Base-by-base conservation (phyloP, 2,797 vertebrate species). In the Parotocinclus haroldoi region DNA sequence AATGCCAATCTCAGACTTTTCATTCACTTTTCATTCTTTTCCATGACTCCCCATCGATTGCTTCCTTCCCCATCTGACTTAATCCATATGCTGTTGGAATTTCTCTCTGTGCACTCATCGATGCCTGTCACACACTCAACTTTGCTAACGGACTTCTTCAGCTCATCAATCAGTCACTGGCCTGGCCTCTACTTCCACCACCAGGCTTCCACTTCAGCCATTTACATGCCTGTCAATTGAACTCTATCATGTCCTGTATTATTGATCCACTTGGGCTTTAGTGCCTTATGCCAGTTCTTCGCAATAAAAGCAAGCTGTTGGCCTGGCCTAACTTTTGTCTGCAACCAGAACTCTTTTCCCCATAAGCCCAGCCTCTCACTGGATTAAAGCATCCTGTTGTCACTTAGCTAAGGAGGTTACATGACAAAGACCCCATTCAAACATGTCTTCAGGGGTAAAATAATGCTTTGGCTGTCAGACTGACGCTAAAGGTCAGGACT, bases 211-310 rank as follows among this genome's bases (percentile, higher is more conserved):
- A 66, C 71, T 84, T 75, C 18, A 77, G 68, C 69, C 51, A 72
- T 80, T 80, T 72, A 61, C 61, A 77, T 67, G 38, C 16, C 50
- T 65, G 76, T 74, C 78, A 76, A 61, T 66, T 77, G 59, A 75
- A 75, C 63, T 79, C 68, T 17, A 69, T 74, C 76, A 74, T 66
- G 63, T 68, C 63, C 66, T 59, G 58, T 61, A 16, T 38, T 74
- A 82, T 80, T 79, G 79, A 82, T 75, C 58, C 36, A 13, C 63
- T 48, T 63, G 27, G 60, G 52, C 59, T 72, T 77, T 82, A 72
- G 68, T 27, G 46, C 53, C 65, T 70, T 63, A 73, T 77, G 68
- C 38, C 57, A 55, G 54, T 37, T 53, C 36, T 63, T 37, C 37
- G 44, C 51, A 76, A 73, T 76, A 68, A 70, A 48, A 70, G 52